Percentiles rank a stretch among this genome's conserved stretches.
Conservation (phyloP, 1,140 invertebrate genomes). For the Drosophila kohkoa region DNA sequence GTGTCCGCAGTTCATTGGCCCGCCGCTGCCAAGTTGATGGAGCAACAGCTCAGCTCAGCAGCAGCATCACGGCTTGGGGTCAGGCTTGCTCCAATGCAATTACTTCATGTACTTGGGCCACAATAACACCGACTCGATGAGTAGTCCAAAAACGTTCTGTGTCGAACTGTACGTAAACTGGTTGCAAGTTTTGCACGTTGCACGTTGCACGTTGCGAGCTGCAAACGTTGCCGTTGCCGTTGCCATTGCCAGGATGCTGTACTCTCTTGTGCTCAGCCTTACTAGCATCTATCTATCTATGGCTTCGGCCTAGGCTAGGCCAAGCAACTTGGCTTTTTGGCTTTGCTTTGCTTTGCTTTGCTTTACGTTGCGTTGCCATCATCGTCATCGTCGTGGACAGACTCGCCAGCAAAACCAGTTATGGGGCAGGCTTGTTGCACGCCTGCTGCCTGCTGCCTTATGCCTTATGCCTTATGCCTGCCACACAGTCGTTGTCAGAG, state of each 20-base stretch:
- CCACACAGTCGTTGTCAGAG: constrained; percentile 45
- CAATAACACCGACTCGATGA: constrained; percentile 71
- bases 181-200: constrained; percentile 64
- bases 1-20: constrained; percentile 66
- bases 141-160: constrained; percentile 33
- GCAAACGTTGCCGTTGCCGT: constrained; percentile 22
- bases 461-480: constrained; percentile 38
- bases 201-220: constrained; percentile 47
- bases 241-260: constrained; percentile 50
- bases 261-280: constrained; percentile 46
- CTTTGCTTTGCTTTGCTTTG: not conserved
- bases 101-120: constrained; percentile 79
- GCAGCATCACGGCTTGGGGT: constrained; percentile 54
- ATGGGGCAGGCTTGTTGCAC: constrained; percentile 77
- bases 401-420: constrained; percentile 63
- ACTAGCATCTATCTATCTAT: constrained; percentile 73
- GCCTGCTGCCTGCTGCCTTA: constrained; percentile 44
- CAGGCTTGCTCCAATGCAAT: constrained; percentile 68
- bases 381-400: not conserved
- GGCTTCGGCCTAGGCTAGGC: constrained; percentile 31
- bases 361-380: not conserved
- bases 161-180: constrained; percentile 80
- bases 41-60: constrained; percentile 52
- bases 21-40: constrained; percentile 37
- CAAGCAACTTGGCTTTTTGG: not conserved